Conservation (phyloP, 2,797 vertebrate species). For the Catharus ustulatus region DNA sequence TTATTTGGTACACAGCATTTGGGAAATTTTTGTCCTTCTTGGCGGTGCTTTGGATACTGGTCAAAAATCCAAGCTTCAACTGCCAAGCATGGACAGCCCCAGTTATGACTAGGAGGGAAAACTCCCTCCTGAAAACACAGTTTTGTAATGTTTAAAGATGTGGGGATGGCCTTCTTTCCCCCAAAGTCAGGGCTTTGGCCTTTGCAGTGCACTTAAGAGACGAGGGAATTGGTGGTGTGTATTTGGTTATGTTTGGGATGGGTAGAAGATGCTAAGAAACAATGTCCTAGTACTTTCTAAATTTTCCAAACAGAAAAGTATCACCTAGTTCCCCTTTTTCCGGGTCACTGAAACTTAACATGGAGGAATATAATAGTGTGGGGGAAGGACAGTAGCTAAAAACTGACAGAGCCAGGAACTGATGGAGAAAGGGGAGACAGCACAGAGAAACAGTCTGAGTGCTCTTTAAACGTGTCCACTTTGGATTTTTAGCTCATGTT, state of each 20-base stretch:
- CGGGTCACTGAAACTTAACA: not conserved
- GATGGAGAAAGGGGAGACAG: not conserved
- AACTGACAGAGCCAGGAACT: not conserved
- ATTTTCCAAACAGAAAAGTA: not conserved
- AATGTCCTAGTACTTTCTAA: not conserved
- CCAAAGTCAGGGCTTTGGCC: not conserved
- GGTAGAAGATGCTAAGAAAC: not conserved
- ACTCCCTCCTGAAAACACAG: not conserved
- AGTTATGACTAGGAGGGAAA: not conserved
- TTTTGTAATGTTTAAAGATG: not conserved
- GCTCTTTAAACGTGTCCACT: not conserved
- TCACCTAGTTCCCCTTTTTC: not conserved
- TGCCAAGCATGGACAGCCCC: not conserved
- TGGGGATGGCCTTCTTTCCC: not conserved
- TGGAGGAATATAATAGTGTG: not conserved
- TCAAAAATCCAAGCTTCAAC: not conserved
- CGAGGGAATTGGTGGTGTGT: not conserved
- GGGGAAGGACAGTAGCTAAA: not conserved
- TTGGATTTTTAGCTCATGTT: not conserved
- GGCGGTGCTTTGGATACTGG: not conserved
- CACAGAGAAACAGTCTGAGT: not conserved
- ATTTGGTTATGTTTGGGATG: not conserved
- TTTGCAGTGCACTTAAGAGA: not conserved
- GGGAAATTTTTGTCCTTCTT: not conserved
- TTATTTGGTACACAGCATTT: not conserved